Evolutionary conservation across 1,140 invertebrate species (phyloP).

Genomic region (Vanessa atalanta): DNA sequence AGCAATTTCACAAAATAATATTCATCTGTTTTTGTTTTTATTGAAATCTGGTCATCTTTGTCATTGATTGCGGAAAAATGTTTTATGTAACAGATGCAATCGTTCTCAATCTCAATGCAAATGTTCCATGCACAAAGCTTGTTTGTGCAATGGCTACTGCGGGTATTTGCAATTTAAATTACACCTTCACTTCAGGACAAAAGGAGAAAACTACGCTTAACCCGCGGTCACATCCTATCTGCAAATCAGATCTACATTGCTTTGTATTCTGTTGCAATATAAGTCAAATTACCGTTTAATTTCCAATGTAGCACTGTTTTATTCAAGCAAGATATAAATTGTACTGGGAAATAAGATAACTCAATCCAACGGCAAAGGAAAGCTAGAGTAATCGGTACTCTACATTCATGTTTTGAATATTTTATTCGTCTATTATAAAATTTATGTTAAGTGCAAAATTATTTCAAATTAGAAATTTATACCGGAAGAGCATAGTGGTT

Average conservation of each 20-base stretch:
- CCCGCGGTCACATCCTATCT: not conserved
- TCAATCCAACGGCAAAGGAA: too few species aligned
- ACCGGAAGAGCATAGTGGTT: too few species aligned
- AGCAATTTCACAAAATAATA: too few species aligned
- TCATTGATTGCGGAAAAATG: slow-evolving; percentile 14
- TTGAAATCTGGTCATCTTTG: not conserved
- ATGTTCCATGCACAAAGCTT: slow-evolving; percentile 31
- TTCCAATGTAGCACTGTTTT: not conserved
- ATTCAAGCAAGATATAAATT: not conserved
- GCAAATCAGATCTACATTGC: not conserved
- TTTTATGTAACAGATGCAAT: slow-evolving; percentile 28
- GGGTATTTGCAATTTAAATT: slow-evolving; percentile 33
- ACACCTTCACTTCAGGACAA: slow-evolving; percentile 13
- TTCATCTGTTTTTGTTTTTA: not conserved
- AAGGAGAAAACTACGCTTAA: slow-evolving; percentile 1
- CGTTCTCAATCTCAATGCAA: slow-evolving; percentile 38
- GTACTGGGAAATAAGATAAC: too few species aligned
- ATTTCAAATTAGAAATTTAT: too few species aligned
- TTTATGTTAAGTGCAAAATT: too few species aligned
- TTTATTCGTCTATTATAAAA: not conserved
- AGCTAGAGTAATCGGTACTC: too few species aligned
- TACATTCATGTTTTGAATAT: not conserved
- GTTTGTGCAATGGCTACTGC: slow-evolving; percentile 15
- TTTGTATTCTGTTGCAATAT: not conserved
- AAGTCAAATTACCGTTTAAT: not conserved